These are phyloP conservation scores for Pygoscelis antarcticus DNA, from an alignment of 2,113 vertebrate genomes.

Conservation along the genomic window DNA sequence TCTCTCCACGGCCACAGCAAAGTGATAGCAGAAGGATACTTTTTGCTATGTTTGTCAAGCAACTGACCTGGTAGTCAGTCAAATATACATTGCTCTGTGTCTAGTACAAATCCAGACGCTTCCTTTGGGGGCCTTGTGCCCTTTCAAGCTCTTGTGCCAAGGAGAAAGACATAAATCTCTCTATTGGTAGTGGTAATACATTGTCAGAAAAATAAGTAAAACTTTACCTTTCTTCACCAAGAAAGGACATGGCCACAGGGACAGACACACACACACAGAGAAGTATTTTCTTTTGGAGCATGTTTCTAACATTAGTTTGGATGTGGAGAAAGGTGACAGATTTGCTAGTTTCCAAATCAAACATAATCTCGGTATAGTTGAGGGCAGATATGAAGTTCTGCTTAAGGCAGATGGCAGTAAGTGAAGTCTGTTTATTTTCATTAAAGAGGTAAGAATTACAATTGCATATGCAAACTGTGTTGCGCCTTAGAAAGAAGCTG, in stretches of 20 bases:
- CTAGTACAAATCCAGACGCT: neutral
- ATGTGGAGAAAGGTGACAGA: neutral
- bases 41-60: neutral
- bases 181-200: neutral
- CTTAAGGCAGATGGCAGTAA: neutral
- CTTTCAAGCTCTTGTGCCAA: neutral
- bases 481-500: neutral
- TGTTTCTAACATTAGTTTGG: neutral
- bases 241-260: neutral
- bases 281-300: neutral
- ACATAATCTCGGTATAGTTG: fast-evolving
- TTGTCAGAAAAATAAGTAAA: neutral
- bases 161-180: neutral
- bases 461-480: fast-evolving
- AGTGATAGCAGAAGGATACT: neutral
- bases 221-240: neutral
- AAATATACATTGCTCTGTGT: neutral
- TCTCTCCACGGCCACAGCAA: neutral
- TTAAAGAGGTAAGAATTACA: neutral
- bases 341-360: neutral
- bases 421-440: neutral
- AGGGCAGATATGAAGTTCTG: neutral
- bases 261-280: neutral
- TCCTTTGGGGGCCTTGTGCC: fast-evolving
- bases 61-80: neutral